phyloP scores from a whole-genome alignment of 2,113 vertebrate genomes.

The Paedocypris sp. region DNA sequence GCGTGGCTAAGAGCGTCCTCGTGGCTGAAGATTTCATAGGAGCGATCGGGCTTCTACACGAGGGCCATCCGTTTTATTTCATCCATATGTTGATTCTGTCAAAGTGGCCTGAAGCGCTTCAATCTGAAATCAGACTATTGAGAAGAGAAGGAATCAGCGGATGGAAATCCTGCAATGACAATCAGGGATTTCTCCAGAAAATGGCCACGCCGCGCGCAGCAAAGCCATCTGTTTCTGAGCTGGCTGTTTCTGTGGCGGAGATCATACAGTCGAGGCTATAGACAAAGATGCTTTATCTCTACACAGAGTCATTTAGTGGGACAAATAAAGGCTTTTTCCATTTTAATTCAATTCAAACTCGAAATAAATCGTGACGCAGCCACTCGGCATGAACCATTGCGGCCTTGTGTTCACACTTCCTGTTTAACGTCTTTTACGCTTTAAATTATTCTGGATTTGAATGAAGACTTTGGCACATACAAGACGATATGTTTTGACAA shows the following conservation, averaged over 20 bases:
- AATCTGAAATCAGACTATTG: neutral
- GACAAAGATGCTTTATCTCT: conserved; percentile 26
- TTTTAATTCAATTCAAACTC: no score
- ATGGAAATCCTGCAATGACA: neutral
- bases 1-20: no score
- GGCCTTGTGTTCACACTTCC: no score
- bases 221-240: conserved; percentile 17
- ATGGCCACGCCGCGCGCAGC: conserved; percentile 8
- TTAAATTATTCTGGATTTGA: no score
- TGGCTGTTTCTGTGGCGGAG: neutral
- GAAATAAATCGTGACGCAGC: no score
- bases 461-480: no score
- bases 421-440: no score
- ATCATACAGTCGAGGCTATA: conserved; percentile 18
- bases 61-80: conserved; percentile 1
- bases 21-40: neutral
- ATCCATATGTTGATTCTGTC: conserved; percentile 9
- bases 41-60: neutral
- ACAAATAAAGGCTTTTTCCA: no score
- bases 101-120: conserved; percentile 7
- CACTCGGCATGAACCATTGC: no score
- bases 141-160: neutral
- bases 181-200: conserved; percentile 15
- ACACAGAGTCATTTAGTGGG: conserved; percentile 24
- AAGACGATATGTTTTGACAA: no score